phyloP scores from a whole-genome alignment of 1,140 invertebrate species.

The Aphidius ervi region DNA sequence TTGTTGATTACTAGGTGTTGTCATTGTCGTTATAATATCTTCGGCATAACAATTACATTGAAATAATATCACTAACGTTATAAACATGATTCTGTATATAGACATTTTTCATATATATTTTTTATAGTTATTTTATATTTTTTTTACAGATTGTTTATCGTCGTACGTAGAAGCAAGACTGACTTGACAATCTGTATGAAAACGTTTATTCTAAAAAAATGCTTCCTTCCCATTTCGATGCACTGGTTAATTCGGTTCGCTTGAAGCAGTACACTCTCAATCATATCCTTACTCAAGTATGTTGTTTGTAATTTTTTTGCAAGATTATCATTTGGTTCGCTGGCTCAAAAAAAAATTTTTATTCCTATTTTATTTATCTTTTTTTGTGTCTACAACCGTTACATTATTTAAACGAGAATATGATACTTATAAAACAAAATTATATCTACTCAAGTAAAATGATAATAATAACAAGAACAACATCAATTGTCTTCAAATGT shows the following conservation, averaged over 20 bases:
- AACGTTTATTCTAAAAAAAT: too few species aligned
- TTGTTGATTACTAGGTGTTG: not conserved
- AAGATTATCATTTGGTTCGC: conserved; percentile 39
- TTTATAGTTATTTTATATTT: too few species aligned
- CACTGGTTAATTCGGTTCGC: conserved; percentile 13
- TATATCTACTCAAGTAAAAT: too few species aligned
- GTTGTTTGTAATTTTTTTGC: conserved; percentile 30
- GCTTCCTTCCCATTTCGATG: not conserved
- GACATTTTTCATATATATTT: too few species aligned
- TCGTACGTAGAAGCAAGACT: too few species aligned
- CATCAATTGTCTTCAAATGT: too few species aligned
- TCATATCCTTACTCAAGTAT: not conserved
- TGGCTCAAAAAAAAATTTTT: conserved; percentile 22
- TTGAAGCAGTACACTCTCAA: conserved; percentile 4
- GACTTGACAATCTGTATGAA: too few species aligned
- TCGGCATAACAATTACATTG: not conserved
- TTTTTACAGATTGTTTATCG: too few species aligned
- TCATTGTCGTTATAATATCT: not conserved
- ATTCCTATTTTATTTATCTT: not conserved
- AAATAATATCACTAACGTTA: not conserved
- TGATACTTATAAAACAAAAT: too few species aligned
- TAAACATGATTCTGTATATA: too few species aligned
- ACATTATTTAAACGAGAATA: not conserved
- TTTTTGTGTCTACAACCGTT: not conserved
- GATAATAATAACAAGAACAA: too few species aligned